These are phyloP conservation scores for Pseudomyrmex flavicornis DNA, from an alignment of 1,140 invertebrate genomes.

Conservation along the genomic window DNA sequence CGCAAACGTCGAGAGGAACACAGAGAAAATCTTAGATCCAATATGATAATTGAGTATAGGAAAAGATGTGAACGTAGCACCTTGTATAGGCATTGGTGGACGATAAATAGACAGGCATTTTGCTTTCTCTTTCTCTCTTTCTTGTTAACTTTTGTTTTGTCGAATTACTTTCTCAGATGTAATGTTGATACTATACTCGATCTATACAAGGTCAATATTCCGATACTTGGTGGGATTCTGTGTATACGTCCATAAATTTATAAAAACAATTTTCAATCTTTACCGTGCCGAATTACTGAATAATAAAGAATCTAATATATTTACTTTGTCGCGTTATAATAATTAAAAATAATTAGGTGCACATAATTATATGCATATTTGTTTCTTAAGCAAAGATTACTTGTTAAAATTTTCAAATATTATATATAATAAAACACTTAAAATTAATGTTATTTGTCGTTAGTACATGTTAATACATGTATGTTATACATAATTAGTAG, in stretches of 20 bases:
- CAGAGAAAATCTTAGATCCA: constrained; percentile 73
- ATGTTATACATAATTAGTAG: too few relatives aligned
- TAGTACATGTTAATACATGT: too few relatives aligned
- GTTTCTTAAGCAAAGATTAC: neutral
- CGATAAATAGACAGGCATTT: constrained; percentile 33
- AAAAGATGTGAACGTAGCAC: constrained; percentile 77
- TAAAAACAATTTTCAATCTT: neutral
- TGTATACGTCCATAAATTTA: constrained; percentile 14
- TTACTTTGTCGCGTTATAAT: neutral
- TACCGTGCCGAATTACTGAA: constrained; percentile 2
- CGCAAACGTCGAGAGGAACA: constrained; percentile 41
- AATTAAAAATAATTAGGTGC: too few relatives aligned
- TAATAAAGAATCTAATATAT: constrained; percentile 17
- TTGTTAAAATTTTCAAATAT: neutral
- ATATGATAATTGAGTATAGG: constrained; percentile 79
- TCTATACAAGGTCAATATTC: neutral
- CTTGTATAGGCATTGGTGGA: constrained; percentile 66
- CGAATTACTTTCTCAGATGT: constrained; percentile 5
- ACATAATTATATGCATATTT: neutral
- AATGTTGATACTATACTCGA: constrained; percentile 4
- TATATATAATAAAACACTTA: too few relatives aligned
- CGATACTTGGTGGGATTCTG: neutral
- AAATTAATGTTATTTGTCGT: too few relatives aligned
- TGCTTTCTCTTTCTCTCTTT: constrained; percentile 35
- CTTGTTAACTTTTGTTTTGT: neutral